These are phyloP conservation scores for Ceratina australensis DNA, from an alignment of 1,140 invertebrate genomes.

Conservation along the genomic window DNA sequence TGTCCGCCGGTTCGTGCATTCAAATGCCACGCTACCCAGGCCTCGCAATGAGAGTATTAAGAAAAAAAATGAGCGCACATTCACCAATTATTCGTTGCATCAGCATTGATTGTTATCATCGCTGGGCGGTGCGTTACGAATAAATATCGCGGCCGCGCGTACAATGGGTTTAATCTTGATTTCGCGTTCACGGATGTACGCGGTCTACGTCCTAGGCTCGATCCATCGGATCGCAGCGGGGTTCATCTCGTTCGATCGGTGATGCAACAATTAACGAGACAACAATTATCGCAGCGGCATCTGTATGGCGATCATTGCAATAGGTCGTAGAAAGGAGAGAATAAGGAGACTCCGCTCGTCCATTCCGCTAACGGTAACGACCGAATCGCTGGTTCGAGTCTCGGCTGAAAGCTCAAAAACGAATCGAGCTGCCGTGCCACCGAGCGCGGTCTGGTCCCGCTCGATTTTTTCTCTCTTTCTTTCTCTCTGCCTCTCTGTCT, in stretches of 20 bases:
- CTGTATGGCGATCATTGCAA: conserved; percentile 79
- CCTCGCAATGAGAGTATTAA: background rate
- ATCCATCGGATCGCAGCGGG: too few species aligned
- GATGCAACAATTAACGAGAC: conserved; percentile 36
- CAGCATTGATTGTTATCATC: background rate
- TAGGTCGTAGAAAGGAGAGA: conserved; percentile 74
- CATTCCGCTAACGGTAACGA: conserved; percentile 80
- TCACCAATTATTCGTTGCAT: background rate
- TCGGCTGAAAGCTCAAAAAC: conserved; percentile 71
- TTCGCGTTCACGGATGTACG: background rate
- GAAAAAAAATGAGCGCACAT: too few species aligned
- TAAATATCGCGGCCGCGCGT: background rate
- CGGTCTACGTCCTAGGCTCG: background rate
- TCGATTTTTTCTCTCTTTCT: conserved; percentile 41
- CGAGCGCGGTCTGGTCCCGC: conserved; percentile 23
- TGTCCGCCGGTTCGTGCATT: too few species aligned
- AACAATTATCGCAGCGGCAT: conserved; percentile 79
- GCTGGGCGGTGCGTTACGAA: too few species aligned
- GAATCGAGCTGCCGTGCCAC: conserved; percentile 53
- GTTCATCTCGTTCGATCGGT: background rate
- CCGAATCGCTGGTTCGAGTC: conserved; percentile 75
- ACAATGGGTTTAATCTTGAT: background rate
- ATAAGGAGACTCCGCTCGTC: conserved; percentile 62
- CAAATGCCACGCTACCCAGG: background rate
- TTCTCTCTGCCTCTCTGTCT: too few species aligned